Base-by-base conservation (phyloP, 1,140 invertebrate genomes). In the Eupeodes corollae region DNA sequence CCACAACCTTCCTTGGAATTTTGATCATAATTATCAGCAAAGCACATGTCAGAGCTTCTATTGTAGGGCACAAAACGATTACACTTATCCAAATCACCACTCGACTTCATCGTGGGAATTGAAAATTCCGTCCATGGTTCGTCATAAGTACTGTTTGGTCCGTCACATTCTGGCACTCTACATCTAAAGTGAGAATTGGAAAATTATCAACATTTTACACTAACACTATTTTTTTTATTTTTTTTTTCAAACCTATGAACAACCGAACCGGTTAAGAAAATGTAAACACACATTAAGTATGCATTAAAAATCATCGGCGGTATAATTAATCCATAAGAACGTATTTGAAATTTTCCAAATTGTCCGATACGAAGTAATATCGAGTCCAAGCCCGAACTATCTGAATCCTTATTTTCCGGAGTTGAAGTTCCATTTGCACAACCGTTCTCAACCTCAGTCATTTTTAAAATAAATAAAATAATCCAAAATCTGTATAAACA, bases 101-200 rank as follows among this genome's bases (percentile, higher is more conserved):
- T 65, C 56, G 14, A 59, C n/a, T n/a, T 5, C 3, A 8, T 58
- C 13, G 57, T 59, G 0, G 80, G 79, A 21, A 63, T 63, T 0
- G 78, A 73, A 52, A 74, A 70, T 6, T 60, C 39, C 3, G 79
- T 49, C 80, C 80, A 83, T 0, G 53, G 13, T 6, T 72, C 71
- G 6, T 71, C 46, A 51, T 74, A 79, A 9, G 54, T 53, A 10
- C 64, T 53, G 15, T 51, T 51, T 12, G 53, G 52, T 41, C 51
- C 52, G 30, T 75, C 80, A 55, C 82, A 84, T 60, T 79, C 75
- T 1, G 78, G 71, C 31, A 84, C 73, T 15, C 73, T 60, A 56
- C 82, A 84, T 63, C 82, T 84, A n/a, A n/a, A 31, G 50, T n/a
- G n/a, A n/a, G n/a, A n/a, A n/a, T n/a, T n/a, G 59, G 63, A 54